Percentiles rank a stretch among this genome's conserved stretches.
These are phyloP conservation scores for Tretioscincus oriximinensis DNA, from an alignment of 2,113 vertebrate species.

Conservation along the genomic window DNA sequence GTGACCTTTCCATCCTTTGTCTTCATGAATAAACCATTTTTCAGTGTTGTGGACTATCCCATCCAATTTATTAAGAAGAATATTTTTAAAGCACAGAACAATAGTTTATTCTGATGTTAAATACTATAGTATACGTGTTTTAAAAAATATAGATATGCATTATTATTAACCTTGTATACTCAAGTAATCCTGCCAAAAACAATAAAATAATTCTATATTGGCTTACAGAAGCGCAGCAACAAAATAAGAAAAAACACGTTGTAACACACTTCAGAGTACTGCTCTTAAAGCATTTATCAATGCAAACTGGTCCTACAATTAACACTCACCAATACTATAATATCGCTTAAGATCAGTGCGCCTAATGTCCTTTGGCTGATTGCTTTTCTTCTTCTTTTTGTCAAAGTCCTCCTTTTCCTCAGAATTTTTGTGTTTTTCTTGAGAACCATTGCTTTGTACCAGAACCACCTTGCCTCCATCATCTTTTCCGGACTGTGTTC, in stretches of 20 bases:
- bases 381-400: slow-evolving; percentile 78
- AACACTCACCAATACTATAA: slow-evolving; percentile 70
- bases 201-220: slow-evolving; percentile 1
- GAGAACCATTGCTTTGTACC: slow-evolving; percentile 67
- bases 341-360: slow-evolving; percentile 80
- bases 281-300: not conserved
- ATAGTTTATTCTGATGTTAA: not conserved
- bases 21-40: too few relatives aligned
- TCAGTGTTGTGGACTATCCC: not conserved
- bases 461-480: slow-evolving; percentile 65
- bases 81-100: not conserved
- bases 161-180: not conserved
- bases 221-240: not conserved
- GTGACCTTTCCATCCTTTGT: too few relatives aligned
- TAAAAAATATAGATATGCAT: not conserved
- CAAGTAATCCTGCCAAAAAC: not conserved
- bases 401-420: slow-evolving; percentile 67
- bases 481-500: slow-evolving; percentile 67
- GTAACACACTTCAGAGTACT: not conserved
- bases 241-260: slow-evolving; percentile 11
- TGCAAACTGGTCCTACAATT: not conserved
- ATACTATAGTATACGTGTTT: not conserved
- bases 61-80: not conserved
- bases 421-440: slow-evolving; percentile 65
- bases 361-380: slow-evolving; percentile 75